Base-by-base conservation (phyloP, 2,113 vertebrate genomes). In the Ovibos moschatus region DNA sequence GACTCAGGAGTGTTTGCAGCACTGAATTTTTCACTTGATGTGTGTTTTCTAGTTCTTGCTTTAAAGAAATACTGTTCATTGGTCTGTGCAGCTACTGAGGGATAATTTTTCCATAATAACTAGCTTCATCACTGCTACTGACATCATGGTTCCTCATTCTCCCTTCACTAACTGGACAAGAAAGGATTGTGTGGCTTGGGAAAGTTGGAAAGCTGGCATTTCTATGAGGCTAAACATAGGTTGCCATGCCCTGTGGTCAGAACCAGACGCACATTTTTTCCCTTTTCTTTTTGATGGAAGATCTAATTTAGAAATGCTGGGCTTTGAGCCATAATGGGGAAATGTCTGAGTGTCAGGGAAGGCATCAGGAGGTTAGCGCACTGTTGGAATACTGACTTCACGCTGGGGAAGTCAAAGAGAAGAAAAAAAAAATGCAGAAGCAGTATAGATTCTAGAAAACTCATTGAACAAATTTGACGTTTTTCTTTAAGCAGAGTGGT, bases 321-420 rank as follows among this genome's bases (percentile, higher is more conserved):
- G 30, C 30, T 81, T 86, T 33, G 33, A 40, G 88, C 57, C 30
- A 14, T 40, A 3, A 16, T 12, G 36, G 28, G 40, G 36, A 33
- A 36, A 16, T 1, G 12, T 23, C 2, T 7, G 1, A 7, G 21
- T 2, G 64, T n/a, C 11, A 1, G 67, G 36, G 9, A 30, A 1
- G 36, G 36, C 8, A 1, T 12, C 3, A 9, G 19, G 21, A 10
- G 7, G 15, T 62, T 11, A 45, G 23, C 13, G 17, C 0, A 2
- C 40, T 6, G 0, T 58, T 40, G 40, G 8, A 74, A 74, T 25
- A 17, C 5, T 5, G 6, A n/a, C 55, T 67, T 90, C 57, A 14
- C 0, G 0, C 2, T 14, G 55, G 33, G 47, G 8, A 17, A 19
- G 17, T 36, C 6, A 5, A 64, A 53, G 45, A 1, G 12, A 21